Base-by-base conservation (phyloP, 2,797 vertebrate species). In the Cirrhinus molitorella region DNA sequence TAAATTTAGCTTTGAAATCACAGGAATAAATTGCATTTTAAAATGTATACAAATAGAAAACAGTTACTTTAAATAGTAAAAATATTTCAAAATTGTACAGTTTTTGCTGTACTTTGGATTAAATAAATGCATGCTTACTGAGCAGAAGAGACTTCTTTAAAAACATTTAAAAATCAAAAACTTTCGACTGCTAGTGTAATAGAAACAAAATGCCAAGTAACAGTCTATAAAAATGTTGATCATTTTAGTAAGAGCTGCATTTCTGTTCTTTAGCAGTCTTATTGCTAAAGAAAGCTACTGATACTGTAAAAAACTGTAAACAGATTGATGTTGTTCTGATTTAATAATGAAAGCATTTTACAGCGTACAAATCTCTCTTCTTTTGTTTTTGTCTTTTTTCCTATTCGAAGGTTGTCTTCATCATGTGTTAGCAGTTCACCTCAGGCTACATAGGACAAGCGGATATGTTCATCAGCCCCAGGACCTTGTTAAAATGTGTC, bases 401-500 rank as follows among this genome's bases (percentile, higher is more conserved):
- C 45, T 65, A 65, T 78, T 84, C 37, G 57, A 40, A 87, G 86
- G 49, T 80, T 81, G 78, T 85, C 75, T n/a, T 83, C 67, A 78
- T 40, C 79, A 86, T 82, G 80, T 37, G 75, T 83, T 89, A 73
- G 11, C 31, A 84, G 55, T 49, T 81, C 63, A 80, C 77, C 77
- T 51, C 63, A 49, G 11, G 40, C 81, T 85, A 49, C 43, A 23
- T 23, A 67, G 65, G 65, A 84, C 43, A 70, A n/a, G 72, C 92
- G 92, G 94, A 95, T 88, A 96, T 96, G 95, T 85, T 94, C 88
- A 87, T 89, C 85, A 89, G 88, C 90, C 90, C 87, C 43, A 73
- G 89, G 79, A 83, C 94, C 81, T 88, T 95, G 89, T 91, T 93
- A 87, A 61, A 91, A 85, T 95, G 91, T 88, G 83, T 89, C 85